phyloP scores from a whole-genome alignment of 2,113 vertebrate genomes.

The Zosterops lateralis region DNA sequence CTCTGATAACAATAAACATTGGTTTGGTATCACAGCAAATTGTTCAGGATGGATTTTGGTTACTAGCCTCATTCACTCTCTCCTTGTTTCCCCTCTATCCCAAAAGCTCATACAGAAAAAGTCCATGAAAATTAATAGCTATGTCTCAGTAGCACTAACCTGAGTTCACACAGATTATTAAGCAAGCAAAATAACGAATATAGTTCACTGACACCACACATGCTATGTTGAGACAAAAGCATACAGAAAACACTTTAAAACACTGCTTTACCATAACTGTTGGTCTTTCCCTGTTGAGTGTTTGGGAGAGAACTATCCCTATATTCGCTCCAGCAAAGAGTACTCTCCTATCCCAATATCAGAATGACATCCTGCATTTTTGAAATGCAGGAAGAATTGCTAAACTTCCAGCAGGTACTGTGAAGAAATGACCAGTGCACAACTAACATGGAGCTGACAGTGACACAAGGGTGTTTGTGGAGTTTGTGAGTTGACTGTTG shows the following conservation, averaged over 20 bases:
- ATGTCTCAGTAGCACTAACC: background rate
- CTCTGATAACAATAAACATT: constrained; percentile 80
- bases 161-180: background rate
- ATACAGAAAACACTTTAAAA: background rate
- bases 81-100: background rate
- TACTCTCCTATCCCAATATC: background rate
- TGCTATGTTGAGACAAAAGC: background rate
- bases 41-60: constrained; percentile 30
- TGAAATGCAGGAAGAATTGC: background rate
- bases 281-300: background rate
- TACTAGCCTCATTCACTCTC: background rate
- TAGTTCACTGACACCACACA: background rate
- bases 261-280: background rate
- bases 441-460: background rate
- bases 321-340: background rate
- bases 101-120: background rate
- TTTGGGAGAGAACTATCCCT: background rate
- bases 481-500: background rate
- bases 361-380: background rate
- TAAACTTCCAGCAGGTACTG: background rate
- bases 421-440: background rate
- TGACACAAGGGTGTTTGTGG: background rate
- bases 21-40: constrained; percentile 49
- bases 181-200: background rate
- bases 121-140: background rate